Percentiles rank a stretch among this genome's conserved stretches.
phyloP scores from a whole-genome alignment of 1,140 invertebrate species.

The Steinernema feltiae region DNA sequence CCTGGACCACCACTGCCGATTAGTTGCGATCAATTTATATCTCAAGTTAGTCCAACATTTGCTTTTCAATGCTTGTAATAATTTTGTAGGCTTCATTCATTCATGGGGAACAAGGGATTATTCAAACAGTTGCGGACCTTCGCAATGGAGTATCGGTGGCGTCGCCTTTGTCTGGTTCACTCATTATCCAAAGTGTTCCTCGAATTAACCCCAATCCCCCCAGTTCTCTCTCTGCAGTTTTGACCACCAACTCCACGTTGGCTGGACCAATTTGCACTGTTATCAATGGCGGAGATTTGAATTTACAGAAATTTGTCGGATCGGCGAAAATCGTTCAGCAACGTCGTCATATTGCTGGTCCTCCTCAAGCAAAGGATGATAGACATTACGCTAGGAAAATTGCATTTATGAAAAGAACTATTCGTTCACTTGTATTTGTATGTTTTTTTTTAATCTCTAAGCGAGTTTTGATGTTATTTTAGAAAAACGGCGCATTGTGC shows the following conservation, averaged over 20 bases:
- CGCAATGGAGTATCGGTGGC: not conserved
- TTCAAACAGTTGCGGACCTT: not conserved
- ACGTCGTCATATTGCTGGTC: not conserved
- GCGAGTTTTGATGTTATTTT: constrained; percentile 25
- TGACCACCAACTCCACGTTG: not conserved
- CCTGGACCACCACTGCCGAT: not conserved
- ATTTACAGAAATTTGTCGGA: not conserved
- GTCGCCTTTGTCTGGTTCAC: not conserved
- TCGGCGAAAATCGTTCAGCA: not conserved
- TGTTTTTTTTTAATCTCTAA: constrained; percentile 3
- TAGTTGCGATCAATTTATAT: not conserved
- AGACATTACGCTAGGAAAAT: not conserved
- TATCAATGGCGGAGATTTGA: not conserved
- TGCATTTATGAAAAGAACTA: not conserved
- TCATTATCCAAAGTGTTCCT: not conserved
- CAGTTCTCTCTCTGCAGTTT: not conserved
- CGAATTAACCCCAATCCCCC: not conserved
- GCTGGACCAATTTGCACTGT: not conserved
- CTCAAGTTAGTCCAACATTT: not conserved
- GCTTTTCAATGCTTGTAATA: not conserved
- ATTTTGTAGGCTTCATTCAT: not conserved
- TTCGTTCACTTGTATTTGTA: not conserved
- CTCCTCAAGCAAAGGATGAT: not conserved
- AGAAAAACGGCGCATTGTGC: constrained; percentile 42
- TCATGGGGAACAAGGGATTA: not conserved